Conservation (phyloP, 1,140 invertebrate species). For the Hycleus phaleratus region DNA sequence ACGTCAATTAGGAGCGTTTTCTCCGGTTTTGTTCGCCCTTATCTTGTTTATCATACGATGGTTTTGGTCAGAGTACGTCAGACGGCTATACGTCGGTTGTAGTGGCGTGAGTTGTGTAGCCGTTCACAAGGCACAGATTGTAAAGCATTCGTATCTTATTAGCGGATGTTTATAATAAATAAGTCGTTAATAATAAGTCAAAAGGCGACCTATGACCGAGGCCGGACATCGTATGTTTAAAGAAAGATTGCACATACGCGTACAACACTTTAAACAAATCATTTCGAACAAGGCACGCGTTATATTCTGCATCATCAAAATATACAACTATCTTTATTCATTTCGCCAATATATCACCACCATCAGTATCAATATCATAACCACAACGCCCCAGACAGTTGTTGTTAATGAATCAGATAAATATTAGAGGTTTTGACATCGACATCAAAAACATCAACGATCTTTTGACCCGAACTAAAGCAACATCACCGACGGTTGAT, state of each 20-base stretch:
- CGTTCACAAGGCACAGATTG: too few species aligned
- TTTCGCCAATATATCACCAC: too few species aligned
- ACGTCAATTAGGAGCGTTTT: too few species aligned
- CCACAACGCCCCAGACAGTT: constrained; percentile 1
- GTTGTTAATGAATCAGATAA: constrained; percentile 9
- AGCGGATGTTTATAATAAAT: constrained; percentile 10
- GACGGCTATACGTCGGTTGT: too few species aligned
- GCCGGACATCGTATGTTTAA: constrained; percentile 5
- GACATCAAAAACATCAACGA: constrained; percentile 13
- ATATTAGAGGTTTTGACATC: constrained; percentile 12
- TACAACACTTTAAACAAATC: constrained; percentile 2
- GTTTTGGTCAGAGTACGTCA: too few species aligned
- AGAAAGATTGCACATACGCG: background rate
- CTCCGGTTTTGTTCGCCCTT: too few species aligned
- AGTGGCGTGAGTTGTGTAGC: too few species aligned
- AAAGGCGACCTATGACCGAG: constrained; percentile 9
- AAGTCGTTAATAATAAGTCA: constrained; percentile 12
- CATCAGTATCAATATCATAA: too few species aligned
- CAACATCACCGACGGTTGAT: too few species aligned
- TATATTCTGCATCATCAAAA: constrained; percentile 1
- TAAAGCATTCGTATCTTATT: too few species aligned
- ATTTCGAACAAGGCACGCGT: constrained; percentile 4
- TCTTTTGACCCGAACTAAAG: constrained; percentile 1
- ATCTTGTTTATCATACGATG: too few species aligned
- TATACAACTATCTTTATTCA: too few species aligned